Base-by-base conservation (phyloP, 2,113 vertebrate genomes). In the Gavialis gangeticus region DNA sequence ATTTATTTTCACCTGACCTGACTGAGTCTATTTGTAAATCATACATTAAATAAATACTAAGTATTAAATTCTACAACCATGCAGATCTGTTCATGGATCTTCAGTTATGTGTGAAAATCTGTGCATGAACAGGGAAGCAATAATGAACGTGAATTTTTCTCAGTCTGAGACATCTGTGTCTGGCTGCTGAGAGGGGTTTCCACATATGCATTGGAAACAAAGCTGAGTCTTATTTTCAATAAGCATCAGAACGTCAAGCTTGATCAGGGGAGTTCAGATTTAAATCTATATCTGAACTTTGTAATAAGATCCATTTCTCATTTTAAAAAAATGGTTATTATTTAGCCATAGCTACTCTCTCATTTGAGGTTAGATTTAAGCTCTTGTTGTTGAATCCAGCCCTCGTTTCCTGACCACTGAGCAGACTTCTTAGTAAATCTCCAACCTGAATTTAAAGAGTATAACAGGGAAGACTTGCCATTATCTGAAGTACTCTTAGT, bases 261-360 rank as follows among this genome's bases (percentile, higher is more conserved):
- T 28, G 12, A 30, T 19, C 37, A 19, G 84, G 15, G 58, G 37
- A 46, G 10, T 73, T 46, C 0, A 0, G 54, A 56, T 76, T 90
- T 87, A 63, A 79, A 64, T 19, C 0, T 0, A 56, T 64, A 59
- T 76, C 19, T 1, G 4, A 92, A 79, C 28, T 67, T 34, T 66
- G 56, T 28, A 66, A 56, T 60, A 75, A 19, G 75, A 9, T 15
- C 80, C 59, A 9, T 64, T 67, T 67, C 77, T 22, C 82, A 17
- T 3, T 60, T 90, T 76, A 77, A 81, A 75, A 82, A 4, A 28
- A 2, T 3, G 22, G 2, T 25, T 37, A 4, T 80, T 87, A 75
- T 90, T 63, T 79, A 83, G 56, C 76, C 18, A 1, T 30, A 60
- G 14, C 59, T 62, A 77, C 12, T 14, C 17, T 25, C 89, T 69